Percentiles rank a stretch among this genome's conserved stretches.
phyloP scores from a whole-genome alignment of 2,797 vertebrate genomes.

The Jordanella pulchra region DNA sequence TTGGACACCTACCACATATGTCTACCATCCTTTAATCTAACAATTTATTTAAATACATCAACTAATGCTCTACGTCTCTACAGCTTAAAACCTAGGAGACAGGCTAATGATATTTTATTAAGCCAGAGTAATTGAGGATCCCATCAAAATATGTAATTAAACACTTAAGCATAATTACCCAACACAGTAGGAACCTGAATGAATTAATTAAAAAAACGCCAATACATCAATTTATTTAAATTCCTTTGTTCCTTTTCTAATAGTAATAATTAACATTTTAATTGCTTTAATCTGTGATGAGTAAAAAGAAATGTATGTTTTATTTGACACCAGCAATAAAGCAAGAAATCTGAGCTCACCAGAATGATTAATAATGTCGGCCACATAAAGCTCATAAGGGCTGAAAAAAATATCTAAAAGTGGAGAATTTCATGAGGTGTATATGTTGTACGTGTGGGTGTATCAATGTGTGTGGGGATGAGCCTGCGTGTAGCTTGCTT shows the following conservation, averaged over 20 bases:
- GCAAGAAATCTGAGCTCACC: slow-evolving; percentile 47
- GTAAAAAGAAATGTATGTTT: slow-evolving; percentile 74
- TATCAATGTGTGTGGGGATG: slow-evolving; percentile 45
- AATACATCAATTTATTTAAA: slow-evolving; percentile 90
- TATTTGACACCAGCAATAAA: slow-evolving; percentile 61
- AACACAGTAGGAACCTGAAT: slow-evolving; percentile 88
- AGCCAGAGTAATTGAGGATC: slow-evolving; percentile 93
- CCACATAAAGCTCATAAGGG: slow-evolving; percentile 28
- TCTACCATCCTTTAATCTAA: slow-evolving; percentile 76
- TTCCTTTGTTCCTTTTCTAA: slow-evolving; percentile 85
- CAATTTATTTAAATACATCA: slow-evolving; percentile 81
- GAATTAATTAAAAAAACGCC: slow-evolving; percentile 91
- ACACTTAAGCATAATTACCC: slow-evolving; percentile 93
- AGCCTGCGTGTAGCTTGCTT: slow-evolving; percentile 47
- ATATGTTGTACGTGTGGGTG: slow-evolving; percentile 29
- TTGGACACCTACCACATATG: slow-evolving; percentile 74
- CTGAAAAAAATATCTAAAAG: slow-evolving; percentile 27
- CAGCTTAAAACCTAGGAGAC: slow-evolving; percentile 89
- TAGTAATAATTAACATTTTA: slow-evolving; percentile 84
- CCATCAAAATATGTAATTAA: slow-evolving; percentile 97
- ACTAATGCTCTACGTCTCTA: slow-evolving; percentile 79
- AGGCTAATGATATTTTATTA: slow-evolving; percentile 90
- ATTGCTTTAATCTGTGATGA: slow-evolving; percentile 78
- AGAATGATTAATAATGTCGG: slow-evolving; percentile 54
- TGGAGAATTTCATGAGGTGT: slow-evolving; percentile 25